Conservation (phyloP, 2,888 invertebrate species). For the Willowsia nigromaculata region DNA sequence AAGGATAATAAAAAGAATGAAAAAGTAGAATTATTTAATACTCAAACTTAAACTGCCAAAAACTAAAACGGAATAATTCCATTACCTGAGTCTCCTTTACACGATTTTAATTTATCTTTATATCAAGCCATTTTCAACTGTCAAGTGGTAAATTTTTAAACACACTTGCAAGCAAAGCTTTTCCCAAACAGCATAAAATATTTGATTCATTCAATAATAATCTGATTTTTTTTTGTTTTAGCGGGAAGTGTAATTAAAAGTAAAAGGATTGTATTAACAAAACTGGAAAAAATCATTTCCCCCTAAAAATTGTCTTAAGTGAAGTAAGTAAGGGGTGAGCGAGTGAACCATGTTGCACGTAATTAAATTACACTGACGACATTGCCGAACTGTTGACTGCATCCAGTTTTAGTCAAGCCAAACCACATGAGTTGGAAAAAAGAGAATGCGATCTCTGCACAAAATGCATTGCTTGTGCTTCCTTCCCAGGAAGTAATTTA, state of each 20-base stretch:
- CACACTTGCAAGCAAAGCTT: too few relatives aligned
- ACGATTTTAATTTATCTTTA: too few relatives aligned
- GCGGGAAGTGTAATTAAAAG: constrained; percentile 76
- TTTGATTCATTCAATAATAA: too few relatives aligned
- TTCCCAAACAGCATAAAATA: too few relatives aligned
- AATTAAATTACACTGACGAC: constrained; percentile 79
- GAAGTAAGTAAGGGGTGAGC: constrained; percentile 2
- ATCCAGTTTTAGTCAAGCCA: neutral
- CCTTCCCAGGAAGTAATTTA: neutral
- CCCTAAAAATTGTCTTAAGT: constrained; percentile 29
- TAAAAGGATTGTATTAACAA: constrained; percentile 23
- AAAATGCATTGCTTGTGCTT: neutral
- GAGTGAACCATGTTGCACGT: constrained; percentile 75
- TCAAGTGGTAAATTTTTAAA: too few relatives aligned
- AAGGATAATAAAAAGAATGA: neutral
- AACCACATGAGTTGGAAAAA: constrained; percentile 1
- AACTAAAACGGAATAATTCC: too few relatives aligned
- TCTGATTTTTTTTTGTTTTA: constrained; percentile 36
- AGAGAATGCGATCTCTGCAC: neutral
- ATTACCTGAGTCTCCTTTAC: too few relatives aligned
- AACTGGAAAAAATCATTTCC: constrained; percentile 75
- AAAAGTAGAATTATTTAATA: too few relatives aligned
- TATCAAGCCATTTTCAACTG: too few relatives aligned
- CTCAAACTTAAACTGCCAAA: too few relatives aligned
- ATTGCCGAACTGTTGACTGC: constrained; percentile 11